Percentiles rank a stretch among this genome's conserved stretches.
These are phyloP conservation scores for Cerceris rybyensis DNA, from an alignment of 2,888 invertebrate genomes.

Conservation along the genomic window DNA sequence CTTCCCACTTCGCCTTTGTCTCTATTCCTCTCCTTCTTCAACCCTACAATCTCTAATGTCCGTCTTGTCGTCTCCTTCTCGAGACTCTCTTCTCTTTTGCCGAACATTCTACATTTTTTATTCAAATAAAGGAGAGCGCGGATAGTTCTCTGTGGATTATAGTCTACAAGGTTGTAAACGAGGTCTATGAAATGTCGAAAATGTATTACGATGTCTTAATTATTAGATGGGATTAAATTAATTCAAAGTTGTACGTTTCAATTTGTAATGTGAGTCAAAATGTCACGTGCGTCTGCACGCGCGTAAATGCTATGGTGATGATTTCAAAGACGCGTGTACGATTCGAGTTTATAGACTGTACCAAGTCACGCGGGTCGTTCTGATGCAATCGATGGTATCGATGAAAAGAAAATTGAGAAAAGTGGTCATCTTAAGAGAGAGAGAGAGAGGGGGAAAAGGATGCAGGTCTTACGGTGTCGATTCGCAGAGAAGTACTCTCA, in stretches of 20 bases:
- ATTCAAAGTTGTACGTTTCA: not conserved
- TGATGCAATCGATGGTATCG: not conserved
- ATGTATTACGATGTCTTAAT: not conserved
- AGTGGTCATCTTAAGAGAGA: not conserved
- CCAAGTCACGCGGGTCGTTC: not conserved
- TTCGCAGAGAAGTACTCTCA: constrained; percentile 14
- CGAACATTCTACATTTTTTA: not conserved
- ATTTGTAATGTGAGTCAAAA: not conserved
- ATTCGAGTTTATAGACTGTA: not conserved
- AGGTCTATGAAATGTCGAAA: not conserved
- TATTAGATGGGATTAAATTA: too few species aligned
- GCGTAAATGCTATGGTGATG: too few species aligned
- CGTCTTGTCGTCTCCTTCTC: too few species aligned
- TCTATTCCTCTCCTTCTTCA: constrained; percentile 8
- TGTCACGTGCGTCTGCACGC: too few species aligned
- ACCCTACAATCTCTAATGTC: too few species aligned
- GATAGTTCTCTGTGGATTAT: not conserved
- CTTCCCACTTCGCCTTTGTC: constrained; percentile 47
- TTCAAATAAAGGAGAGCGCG: not conserved
- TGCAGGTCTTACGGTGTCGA: constrained; percentile 1
- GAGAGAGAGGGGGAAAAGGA: not conserved
- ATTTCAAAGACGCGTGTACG: not conserved
- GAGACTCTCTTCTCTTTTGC: not conserved
- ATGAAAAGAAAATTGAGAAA: not conserved
- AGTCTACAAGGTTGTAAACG: not conserved